phyloP scores from a whole-genome alignment of 2,888 invertebrate genomes.

The Gastracanthus pulcherrimus region DNA sequence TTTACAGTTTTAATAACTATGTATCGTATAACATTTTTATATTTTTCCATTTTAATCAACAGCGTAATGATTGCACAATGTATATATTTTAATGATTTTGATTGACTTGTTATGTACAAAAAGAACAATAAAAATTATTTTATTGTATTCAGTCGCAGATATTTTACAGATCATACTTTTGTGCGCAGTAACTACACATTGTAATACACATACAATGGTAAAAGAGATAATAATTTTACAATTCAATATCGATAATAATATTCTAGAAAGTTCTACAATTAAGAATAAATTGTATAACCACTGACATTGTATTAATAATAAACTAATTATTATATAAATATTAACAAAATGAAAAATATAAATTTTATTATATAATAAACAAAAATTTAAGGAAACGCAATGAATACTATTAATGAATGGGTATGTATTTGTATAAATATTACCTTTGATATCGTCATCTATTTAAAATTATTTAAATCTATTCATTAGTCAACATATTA shows the following conservation, averaged over 20 bases:
- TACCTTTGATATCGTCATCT: too few species aligned
- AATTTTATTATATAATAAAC: background rate
- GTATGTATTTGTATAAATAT: background rate
- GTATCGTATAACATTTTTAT: background rate
- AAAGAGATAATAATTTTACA: background rate
- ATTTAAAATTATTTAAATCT: too few species aligned
- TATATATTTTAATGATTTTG: too few species aligned
- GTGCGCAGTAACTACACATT: background rate
- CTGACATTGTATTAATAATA: too few species aligned
- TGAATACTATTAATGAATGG: background rate
- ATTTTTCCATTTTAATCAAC: background rate
- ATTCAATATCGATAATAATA: background rate
- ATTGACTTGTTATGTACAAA: background rate
- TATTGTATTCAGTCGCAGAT: background rate
- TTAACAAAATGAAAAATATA: slow-evolving; percentile 1
- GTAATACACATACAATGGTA: background rate
- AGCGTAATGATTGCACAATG: background rate
- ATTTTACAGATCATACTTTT: background rate
- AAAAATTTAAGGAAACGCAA: background rate
- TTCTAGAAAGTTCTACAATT: too few species aligned
- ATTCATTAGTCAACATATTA: background rate
- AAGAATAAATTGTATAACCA: too few species aligned
- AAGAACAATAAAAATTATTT: slow-evolving; percentile 7
- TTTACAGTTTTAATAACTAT: background rate
- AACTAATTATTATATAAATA: slow-evolving; percentile 4